Evolutionary conservation across 2,113 vertebrate species (phyloP), one percentile per base, ranked within the genome.

Genomic region (Microtus oregoni): DNA sequence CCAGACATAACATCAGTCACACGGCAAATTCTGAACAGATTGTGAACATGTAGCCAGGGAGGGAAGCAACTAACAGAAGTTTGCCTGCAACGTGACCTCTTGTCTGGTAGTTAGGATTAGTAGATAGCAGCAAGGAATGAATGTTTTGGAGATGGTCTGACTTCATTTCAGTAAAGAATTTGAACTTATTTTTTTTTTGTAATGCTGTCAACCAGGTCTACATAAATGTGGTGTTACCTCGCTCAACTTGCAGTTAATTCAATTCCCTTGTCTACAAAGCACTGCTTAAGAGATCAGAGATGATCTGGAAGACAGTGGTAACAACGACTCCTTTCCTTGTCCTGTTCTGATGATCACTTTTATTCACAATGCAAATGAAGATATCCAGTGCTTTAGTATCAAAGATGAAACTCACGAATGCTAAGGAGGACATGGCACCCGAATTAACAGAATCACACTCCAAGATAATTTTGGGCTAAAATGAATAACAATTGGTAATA

Each of bases 391-490:
- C 7, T 17, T 55, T 30, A 32, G 72, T 67, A 76, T 86, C 30
- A 76, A 92, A 90, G 6, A 19, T n/a, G 5, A 63, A 87, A 30
- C 58, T 50, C 15, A 77, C 3, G 79, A 44, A 52, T 86, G 8
- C 11, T 44, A 7, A 52, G 26, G 24, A 2, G 28, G 3, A 1
- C 9, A 15, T 55, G 85, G 24, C 41, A 72, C 72, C 61, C 41
- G 26, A 32, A 47, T 61, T 55, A 17, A 32, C 32, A 86, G 41
- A 93, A 90, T 90, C 22, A 90, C 32, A 92, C 76, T 85, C 79
- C 86, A 79, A 91, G 75, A 70, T 89, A 86, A 85, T 32, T 89
- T 95, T 89, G 89, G 41, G 22, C 20, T 19, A 55, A 65, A 91
- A 79, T 38, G 19, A 91, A 86, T 89, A 83, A 28, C 38, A 94